Conservation (phyloP, 1,140 invertebrate genomes). For the Papilio polytes region DNA sequence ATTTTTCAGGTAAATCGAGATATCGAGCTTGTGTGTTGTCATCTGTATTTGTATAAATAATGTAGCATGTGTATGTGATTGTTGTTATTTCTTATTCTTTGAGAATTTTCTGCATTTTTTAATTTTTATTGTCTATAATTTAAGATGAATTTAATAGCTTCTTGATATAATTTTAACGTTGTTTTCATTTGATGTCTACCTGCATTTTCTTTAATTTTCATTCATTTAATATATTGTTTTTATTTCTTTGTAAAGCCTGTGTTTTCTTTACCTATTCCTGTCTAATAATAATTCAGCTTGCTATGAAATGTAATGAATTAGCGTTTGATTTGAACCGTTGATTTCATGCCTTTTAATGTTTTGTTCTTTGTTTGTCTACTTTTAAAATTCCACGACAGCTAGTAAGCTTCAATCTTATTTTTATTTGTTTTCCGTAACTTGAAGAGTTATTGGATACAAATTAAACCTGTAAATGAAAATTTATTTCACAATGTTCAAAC, state of each 20-base stretch:
- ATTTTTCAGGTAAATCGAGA: slow-evolving; percentile 89
- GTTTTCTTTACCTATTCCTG: slow-evolving; percentile 36
- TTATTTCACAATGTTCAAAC: neutral
- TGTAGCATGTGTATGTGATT: slow-evolving; percentile 50
- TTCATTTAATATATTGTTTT: slow-evolving; percentile 32
- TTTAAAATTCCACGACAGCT: neutral
- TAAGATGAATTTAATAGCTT: slow-evolving; percentile 24
- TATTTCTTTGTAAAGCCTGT: slow-evolving; percentile 31
- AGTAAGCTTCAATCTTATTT: neutral
- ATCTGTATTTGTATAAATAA: slow-evolving; percentile 42
- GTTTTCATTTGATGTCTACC: slow-evolving; percentile 1
- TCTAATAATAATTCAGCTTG: slow-evolving; percentile 31
- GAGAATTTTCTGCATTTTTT: slow-evolving; percentile 27
- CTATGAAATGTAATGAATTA: neutral
- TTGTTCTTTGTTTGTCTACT: neutral
- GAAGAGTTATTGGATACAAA: neutral
- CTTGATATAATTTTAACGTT: slow-evolving; percentile 16
- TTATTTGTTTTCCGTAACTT: neutral
- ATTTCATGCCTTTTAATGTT: slow-evolving; percentile 4
- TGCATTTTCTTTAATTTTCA: slow-evolving; percentile 34
- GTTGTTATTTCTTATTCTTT: slow-evolving; percentile 42
- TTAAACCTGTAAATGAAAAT: neutral
- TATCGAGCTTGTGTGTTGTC: slow-evolving; percentile 44
- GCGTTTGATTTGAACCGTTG: neutral
- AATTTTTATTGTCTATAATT: slow-evolving; percentile 5